Evolutionary conservation across 2,888 invertebrate genomes (phyloP).

Genomic region (Laspeyria flexula): DNA sequence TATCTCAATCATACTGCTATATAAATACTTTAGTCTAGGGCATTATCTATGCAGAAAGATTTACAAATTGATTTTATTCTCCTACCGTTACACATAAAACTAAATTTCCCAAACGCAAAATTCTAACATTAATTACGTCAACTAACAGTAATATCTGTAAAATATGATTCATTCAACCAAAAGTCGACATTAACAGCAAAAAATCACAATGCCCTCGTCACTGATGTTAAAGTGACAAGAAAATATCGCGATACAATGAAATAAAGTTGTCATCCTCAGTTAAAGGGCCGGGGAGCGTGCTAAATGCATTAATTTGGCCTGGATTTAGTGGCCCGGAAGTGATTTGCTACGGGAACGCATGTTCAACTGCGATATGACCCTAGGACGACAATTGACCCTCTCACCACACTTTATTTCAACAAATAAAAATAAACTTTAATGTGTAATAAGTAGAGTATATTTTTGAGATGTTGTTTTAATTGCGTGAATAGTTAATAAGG

Average conservation of each 20-base stretch:
- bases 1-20: no score
- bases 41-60: no score
- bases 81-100: background rate
- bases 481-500: conserved; percentile 66
- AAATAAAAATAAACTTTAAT: conserved; percentile 64
- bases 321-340: conserved; percentile 86
- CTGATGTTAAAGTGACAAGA: conserved; percentile 79
- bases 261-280: conserved; percentile 85
- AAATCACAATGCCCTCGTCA: conserved; percentile 54
- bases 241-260: conserved; percentile 83
- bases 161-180: conserved; percentile 40
- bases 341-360: conserved; percentile 86
- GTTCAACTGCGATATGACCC: conserved; percentile 77
- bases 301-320: conserved; percentile 86
- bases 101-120: background rate
- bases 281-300: conserved; percentile 79
- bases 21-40: no score
- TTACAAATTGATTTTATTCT: background rate
- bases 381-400: conserved; percentile 72
- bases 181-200: conserved; percentile 46
- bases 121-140: conserved; percentile 5
- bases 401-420: conserved; percentile 57
- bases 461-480: conserved; percentile 52
- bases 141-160: conserved; percentile 28
- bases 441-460: conserved; percentile 39